These are phyloP conservation scores for Cephalophus harveyi DNA, from an alignment of 2,113 vertebrate genomes.

Conservation along the genomic window DNA sequence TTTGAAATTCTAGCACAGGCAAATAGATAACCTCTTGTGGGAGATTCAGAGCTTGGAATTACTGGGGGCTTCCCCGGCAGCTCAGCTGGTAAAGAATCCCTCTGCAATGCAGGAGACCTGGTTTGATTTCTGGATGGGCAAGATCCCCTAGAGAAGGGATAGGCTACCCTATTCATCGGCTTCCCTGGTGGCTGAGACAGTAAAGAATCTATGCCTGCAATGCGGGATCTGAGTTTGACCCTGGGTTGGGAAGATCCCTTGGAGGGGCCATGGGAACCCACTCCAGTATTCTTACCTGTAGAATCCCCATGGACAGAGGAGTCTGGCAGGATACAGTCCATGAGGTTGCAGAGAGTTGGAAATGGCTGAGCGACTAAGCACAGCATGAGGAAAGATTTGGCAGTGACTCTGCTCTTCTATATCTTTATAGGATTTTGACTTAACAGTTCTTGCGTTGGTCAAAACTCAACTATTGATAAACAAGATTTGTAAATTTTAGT, in stretches of 20 bases:
- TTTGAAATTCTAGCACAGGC: not conserved
- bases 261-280: not conserved
- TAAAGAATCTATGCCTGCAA: not conserved
- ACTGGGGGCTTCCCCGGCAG: not conserved
- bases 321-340: not conserved
- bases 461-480: not conserved
- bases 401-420: not conserved
- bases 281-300: not conserved
- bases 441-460: not conserved
- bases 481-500: not conserved
- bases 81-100: not conserved
- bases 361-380: not conserved
- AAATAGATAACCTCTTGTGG: not conserved
- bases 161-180: not conserved
- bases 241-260: not conserved
- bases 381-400: not conserved
- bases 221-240: not conserved
- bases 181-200: not conserved
- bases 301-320: not conserved
- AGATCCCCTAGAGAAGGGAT: not conserved
- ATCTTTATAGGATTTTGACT: not conserved
- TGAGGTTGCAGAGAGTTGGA: not conserved
- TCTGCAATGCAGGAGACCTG: not conserved
- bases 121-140: not conserved
- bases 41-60: not conserved